Evolutionary conservation across 2,888 invertebrate species (phyloP), one percentile per base, ranked within the genome.

Genomic region (Macaria notata): DNA sequence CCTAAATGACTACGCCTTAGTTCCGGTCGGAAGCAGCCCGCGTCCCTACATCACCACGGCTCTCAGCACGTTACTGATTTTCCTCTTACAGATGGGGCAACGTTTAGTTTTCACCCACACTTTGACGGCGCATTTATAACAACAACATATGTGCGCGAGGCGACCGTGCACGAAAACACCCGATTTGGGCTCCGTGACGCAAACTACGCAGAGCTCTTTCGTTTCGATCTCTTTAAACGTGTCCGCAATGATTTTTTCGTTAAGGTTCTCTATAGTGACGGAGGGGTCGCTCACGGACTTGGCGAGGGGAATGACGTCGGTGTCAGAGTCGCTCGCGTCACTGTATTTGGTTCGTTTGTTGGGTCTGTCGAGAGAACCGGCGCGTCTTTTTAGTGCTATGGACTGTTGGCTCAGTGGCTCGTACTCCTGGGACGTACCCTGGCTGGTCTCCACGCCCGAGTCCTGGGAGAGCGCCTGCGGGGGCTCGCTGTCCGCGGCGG

Each of bases 61-160:
- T 73, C 92, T 94, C 53, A 94, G 76, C 0, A 95, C 94, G 71
- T 94, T 94, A 66, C 93, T 94, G 4, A 94, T 93, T 83, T 93
- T 93, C 58, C 94, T 87, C 68, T 95, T 95, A 73, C 95, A 95
- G 3, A 94, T 88, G 0, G 95, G 95, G 74, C 95, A 95, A 31
- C 93, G 81, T 68, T 93, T 93, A 1, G 92, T 92, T 36, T 89
- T 92, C 9, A 89, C 88, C 94, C 95, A 94, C 0, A 94, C 93
- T 69, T 93, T 93, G 44, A 94, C 89, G 0, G 95, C 94, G 76
- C 95, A 95, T 54, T 90, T 92, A 68, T 95, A 95, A 71, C 95
- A 95, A 64, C 95, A 95, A 72, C 94, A 95, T 63, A 94, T 93
- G 61, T 95, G 95, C 0, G 93, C 93, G 54, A 93, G 92, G 46